Percentiles rank a stretch among this genome's conserved stretches.
Evolutionary conservation across 2,888 invertebrate species (phyloP).

Genomic region (Linyphia triangularis): DNA sequence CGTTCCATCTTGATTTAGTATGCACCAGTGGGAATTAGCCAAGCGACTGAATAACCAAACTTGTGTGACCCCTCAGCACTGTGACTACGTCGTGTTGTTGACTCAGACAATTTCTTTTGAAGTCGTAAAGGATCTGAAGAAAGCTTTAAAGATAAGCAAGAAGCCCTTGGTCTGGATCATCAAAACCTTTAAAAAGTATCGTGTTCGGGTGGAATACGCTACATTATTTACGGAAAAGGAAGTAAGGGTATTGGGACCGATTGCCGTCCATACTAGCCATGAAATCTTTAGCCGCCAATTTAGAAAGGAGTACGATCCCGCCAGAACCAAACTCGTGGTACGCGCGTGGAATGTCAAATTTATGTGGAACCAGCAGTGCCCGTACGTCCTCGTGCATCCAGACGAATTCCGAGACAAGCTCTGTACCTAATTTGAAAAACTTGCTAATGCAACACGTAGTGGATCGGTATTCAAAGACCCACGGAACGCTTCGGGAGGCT

Average conservation of each 20-base stretch:
- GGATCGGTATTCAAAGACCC: not conserved
- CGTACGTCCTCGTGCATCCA: too few species aligned
- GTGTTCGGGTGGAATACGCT: not conserved
- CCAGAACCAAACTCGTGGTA: not conserved
- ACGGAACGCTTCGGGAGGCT: not conserved
- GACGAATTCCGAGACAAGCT: not conserved
- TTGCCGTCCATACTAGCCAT: not conserved
- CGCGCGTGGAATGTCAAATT: too few species aligned
- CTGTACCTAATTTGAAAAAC: not conserved
- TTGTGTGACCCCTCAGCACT: not conserved
- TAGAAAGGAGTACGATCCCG: not conserved
- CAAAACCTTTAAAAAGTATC: not conserved
- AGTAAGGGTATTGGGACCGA: not conserved
- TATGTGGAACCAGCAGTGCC: too few species aligned
- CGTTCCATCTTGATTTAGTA: not conserved
- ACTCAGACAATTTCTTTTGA: not conserved
- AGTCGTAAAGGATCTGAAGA: not conserved
- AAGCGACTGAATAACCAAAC: not conserved
- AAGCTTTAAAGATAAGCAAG: not conserved
- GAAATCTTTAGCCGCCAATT: not conserved
- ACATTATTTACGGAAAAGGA: not conserved
- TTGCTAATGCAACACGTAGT: not conserved
- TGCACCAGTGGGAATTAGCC: not conserved
- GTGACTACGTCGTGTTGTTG: slow-evolving; percentile 8
- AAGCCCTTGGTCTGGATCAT: slow-evolving; percentile 23